Evolutionary conservation across 1,140 invertebrate species (phyloP).

Genomic region (Nasonia vitripennis): DNA sequence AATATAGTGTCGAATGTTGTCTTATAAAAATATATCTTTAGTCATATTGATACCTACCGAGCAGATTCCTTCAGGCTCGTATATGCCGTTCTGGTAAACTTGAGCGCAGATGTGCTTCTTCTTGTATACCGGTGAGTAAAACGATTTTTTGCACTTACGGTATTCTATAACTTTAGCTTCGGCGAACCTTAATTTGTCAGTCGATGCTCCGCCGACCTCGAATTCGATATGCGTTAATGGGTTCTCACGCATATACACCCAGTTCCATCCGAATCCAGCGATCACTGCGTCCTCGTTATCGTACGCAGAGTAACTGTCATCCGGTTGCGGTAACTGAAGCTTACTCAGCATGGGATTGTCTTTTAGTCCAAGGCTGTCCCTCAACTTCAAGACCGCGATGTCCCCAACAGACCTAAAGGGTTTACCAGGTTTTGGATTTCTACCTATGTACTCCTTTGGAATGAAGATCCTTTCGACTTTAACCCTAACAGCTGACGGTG

Average conservation of each 20-base stretch:
- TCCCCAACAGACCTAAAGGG: not conserved
- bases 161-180: not conserved
- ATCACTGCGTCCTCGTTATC: not conserved
- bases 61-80: not conserved
- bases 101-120: not conserved
- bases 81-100: not conserved
- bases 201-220: not conserved
- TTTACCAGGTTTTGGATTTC: not conserved
- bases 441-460: not conserved
- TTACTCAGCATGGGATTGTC: not conserved
- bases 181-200: not conserved
- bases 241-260: not conserved
- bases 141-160: not conserved
- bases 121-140: not conserved
- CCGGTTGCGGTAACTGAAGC: not conserved
- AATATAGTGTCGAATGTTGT: too few species aligned
- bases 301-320: not conserved
- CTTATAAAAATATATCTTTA: too few species aligned
- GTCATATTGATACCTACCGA: not conserved
- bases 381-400: not conserved
- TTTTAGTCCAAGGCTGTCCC: not conserved
- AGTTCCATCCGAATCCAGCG: conserved; percentile 1
- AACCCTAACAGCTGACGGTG: not conserved
- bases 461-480: not conserved
- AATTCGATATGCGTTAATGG: not conserved